Evolutionary conservation across 2,797 vertebrate genomes (phyloP), one percentile per base, ranked within the genome.

Genomic region (Chelon auratus): DNA sequence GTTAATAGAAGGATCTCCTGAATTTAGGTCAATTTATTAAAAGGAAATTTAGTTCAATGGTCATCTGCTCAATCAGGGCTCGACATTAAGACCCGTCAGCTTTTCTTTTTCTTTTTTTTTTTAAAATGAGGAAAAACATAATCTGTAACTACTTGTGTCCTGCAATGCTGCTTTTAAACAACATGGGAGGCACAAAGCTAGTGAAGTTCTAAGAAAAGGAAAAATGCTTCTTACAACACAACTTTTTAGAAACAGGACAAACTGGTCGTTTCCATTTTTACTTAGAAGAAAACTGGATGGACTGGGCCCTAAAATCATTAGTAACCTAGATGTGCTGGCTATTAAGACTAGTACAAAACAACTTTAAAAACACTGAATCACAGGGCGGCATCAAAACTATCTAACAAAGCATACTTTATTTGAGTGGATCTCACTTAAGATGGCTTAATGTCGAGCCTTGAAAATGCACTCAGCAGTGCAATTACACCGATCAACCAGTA

Each of bases 391-490:
- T 30, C 33, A 24, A 53, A 54, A 33, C 18, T 37, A 63, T 0
- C 58, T 60, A 60, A 37, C 2, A 22, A 43, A 68, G 1, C 15
- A 33, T 11, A 57, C 9, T 7, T 54, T 43, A 22, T 56, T 54
- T 4, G 3, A 26, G 15, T 14, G 2, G 10, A 37, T 45, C 59
- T 60, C 9, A 45, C 15, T 70, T 24, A 63, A 62, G 50, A 40
- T 64, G 20, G 52, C 70, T 84, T 89, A 86, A 92, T 89, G 86
- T 87, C 83, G 82, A 91, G 84, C 84, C 83, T 56, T 89, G 84
- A 90, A 76, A 77, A 78, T 80, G 62, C 63, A 75, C 53, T 77
- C 53, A 14, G 60, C 53, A 63, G 40, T 33, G 66, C 48, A 77
- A 66, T 48, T 63, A 63, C 30, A 52, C 22, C 3, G 26, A 76